Conservation (phyloP, 2,797 vertebrate genomes). For the Sitta carolinensis region DNA sequence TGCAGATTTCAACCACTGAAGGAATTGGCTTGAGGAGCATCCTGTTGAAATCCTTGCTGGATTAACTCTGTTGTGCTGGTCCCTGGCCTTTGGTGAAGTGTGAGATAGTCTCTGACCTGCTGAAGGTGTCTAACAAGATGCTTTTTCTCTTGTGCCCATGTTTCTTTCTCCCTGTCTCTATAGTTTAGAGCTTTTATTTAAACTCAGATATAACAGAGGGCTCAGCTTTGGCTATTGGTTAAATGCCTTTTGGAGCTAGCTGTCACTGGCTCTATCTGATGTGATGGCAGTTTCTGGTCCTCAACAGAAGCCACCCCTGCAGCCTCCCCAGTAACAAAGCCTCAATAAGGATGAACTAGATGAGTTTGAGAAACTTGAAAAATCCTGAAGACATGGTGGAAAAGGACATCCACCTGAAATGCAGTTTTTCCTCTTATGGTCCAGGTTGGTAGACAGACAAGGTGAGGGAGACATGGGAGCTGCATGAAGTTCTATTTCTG, state of each 20-base stretch:
- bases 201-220: background rate
- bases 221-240: background rate
- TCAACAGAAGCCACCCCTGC: background rate
- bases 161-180: background rate
- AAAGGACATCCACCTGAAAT: background rate
- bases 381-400: background rate
- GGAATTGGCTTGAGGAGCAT: background rate
- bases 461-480: background rate
- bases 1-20: background rate
- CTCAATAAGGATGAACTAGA: background rate
- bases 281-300: background rate
- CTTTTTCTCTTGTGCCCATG: background rate
- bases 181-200: background rate
- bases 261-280: background rate
- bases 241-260: background rate
- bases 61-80: background rate
- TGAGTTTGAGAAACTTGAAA: background rate
- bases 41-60: background rate
- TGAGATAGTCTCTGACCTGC: background rate
- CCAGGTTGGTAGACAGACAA: fast-evolving
- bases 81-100: background rate
- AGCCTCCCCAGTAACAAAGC: background rate
- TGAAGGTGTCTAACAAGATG: background rate
- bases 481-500: background rate
- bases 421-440: background rate